phyloP scores from a whole-genome alignment of 1,140 invertebrate species.

The Venustaconcha ellipsiformis region DNA sequence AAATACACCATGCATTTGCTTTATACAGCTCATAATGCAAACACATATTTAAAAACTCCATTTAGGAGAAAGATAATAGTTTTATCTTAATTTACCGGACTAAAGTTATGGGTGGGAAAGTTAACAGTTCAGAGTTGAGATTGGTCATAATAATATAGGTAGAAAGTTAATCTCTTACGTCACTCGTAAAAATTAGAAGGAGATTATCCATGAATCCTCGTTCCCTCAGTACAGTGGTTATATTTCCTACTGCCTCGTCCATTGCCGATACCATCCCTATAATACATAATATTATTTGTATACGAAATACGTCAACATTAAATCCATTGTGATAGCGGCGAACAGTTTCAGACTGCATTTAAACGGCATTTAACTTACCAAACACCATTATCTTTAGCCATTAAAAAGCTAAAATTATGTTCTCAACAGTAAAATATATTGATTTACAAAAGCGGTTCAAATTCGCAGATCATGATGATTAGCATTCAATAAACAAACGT shows the following conservation, averaged over 20 bases:
- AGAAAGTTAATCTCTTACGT: slow-evolving; percentile 32
- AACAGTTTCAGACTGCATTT: neutral
- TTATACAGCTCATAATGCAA: too few relatives aligned
- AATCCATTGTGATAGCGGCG: neutral
- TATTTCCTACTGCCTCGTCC: slow-evolving; percentile 84
- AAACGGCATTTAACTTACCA: too few relatives aligned
- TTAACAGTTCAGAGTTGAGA: too few relatives aligned
- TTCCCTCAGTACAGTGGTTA: slow-evolving; percentile 78
- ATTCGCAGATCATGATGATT: neutral
- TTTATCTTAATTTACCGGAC: neutral
- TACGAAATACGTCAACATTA: slow-evolving; percentile 1
- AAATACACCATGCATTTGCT: too few relatives aligned
- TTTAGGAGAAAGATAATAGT: neutral
- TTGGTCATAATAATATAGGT: neutral
- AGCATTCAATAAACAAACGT: too few relatives aligned
- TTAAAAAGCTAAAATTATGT: neutral
- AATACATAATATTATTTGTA: neutral
- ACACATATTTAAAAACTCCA: too few relatives aligned
- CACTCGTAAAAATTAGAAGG: slow-evolving; percentile 43
- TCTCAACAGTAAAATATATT: neutral
- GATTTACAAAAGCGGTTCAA: neutral
- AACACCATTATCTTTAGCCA: too few relatives aligned
- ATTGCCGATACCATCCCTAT: slow-evolving; percentile 82
- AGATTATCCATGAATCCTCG: slow-evolving; percentile 60
- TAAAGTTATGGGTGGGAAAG: neutral